phyloP scores from a whole-genome alignment of 2,797 vertebrate genomes.

The Urophycis tenuis region DNA sequence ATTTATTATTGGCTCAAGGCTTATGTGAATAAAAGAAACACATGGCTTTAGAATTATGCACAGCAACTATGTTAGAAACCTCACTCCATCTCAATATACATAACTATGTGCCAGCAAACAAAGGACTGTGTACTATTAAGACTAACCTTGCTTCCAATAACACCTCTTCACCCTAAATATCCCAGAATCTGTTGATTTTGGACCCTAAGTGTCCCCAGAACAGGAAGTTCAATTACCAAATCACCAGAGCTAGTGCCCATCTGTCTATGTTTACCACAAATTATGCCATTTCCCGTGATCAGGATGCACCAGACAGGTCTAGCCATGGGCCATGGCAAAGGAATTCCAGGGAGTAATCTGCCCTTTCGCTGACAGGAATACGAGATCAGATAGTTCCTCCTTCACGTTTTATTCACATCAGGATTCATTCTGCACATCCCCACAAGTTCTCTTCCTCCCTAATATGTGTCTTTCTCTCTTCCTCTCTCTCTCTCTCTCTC shows the following conservation, averaged over 20 bases:
- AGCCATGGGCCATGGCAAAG: not conserved
- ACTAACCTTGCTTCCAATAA: not conserved
- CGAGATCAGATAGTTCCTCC: not conserved
- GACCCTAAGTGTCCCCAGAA: not conserved
- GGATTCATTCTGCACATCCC: no score
- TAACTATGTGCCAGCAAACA: not conserved
- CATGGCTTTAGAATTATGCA: not conserved
- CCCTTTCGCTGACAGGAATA: not conserved
- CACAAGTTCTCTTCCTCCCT: not conserved
- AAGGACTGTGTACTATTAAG: not conserved
- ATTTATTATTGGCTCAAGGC: not conserved
- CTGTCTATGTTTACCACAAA: constrained; percentile 29
- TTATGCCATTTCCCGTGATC: constrained; percentile 27
- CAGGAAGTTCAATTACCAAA: not conserved
- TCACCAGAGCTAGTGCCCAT: constrained; percentile 9
- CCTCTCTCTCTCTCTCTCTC: not conserved
- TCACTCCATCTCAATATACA: not conserved
- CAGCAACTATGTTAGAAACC: not conserved
- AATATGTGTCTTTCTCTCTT: not conserved
- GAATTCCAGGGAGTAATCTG: not conserved
- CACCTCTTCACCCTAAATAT: not conserved
- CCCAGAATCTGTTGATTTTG: not conserved
- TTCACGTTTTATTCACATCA: constrained; percentile 2
- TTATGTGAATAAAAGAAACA: not conserved
- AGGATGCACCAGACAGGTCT: constrained; percentile 9